Conservation (phyloP, 2,113 vertebrate genomes). For the Cinclus cinclus region DNA sequence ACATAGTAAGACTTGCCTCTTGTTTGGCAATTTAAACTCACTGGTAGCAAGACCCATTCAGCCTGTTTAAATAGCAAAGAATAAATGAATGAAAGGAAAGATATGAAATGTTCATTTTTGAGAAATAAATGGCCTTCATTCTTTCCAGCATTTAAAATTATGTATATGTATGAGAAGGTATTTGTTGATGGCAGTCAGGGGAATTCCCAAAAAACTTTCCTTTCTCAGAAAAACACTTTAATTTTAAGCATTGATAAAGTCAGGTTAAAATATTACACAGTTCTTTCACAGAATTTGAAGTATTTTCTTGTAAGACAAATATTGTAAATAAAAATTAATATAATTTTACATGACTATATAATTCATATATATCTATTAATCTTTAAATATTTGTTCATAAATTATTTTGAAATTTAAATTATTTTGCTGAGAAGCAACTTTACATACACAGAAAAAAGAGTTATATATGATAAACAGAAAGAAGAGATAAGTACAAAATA, state of each 20-base stretch:
- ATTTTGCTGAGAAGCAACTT: background rate
- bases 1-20: slow-evolving; percentile 18
- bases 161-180: background rate
- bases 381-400: background rate
- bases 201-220: background rate
- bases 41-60: slow-evolving; percentile 1
- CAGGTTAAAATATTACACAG: background rate
- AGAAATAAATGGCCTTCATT: background rate
- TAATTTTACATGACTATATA: background rate
- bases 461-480: background rate
- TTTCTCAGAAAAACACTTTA: background rate
- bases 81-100: background rate
- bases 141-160: background rate
- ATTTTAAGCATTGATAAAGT: background rate
- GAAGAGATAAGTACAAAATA: background rate
- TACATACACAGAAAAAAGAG: background rate
- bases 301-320: background rate
- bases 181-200: background rate
- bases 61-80: background rate
- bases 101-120: background rate
- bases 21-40: background rate
- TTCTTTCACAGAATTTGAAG: background rate
- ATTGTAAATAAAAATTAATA: fast-evolving
- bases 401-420: background rate
- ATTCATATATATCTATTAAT: background rate